These are phyloP conservation scores for Stercorarius parasiticus DNA, from an alignment of 2,113 vertebrate genomes.

Conservation along the genomic window DNA sequence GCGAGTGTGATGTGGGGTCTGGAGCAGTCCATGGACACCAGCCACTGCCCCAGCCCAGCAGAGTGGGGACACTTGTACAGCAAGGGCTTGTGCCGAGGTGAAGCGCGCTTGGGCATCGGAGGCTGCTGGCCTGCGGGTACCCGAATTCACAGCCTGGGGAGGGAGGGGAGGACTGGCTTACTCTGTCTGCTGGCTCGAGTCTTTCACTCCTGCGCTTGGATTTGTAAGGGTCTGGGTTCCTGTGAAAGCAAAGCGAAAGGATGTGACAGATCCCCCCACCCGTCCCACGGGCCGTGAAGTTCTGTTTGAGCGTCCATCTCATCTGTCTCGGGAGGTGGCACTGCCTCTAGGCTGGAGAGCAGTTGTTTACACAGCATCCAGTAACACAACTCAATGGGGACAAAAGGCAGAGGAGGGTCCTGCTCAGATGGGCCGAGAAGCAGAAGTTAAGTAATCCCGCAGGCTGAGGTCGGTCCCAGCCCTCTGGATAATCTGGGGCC, in stretches of 20 bases:
- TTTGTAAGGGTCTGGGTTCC: slow-evolving; percentile 73
- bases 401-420: too few species aligned
- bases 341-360: not conserved
- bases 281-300: rapidly evolving
- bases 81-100: rapidly evolving
- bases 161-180: slow-evolving; percentile 27
- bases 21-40: not conserved
- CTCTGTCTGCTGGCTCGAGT: slow-evolving; percentile 82
- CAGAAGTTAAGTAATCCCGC: not conserved
- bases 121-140: not conserved
- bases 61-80: rapidly evolving
- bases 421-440: not conserved
- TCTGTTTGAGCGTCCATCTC: rapidly evolving
- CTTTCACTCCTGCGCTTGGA: not conserved
- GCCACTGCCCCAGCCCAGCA: not conserved
- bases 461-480: not conserved
- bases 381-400: rapidly evolving
- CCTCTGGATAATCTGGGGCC: not conserved
- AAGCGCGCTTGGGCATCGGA: rapidly evolving
- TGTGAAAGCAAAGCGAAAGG: not conserved
- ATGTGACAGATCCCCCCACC: not conserved
- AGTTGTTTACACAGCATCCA: not conserved
- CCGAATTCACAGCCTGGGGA: rapidly evolving
- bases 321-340: not conserved
- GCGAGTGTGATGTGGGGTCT: rapidly evolving